A percentile compares a stretch with the other conserved stretches of the same genome.
Conservation (phyloP, 2,888 invertebrate species). For the Coleophora deauratella region DNA sequence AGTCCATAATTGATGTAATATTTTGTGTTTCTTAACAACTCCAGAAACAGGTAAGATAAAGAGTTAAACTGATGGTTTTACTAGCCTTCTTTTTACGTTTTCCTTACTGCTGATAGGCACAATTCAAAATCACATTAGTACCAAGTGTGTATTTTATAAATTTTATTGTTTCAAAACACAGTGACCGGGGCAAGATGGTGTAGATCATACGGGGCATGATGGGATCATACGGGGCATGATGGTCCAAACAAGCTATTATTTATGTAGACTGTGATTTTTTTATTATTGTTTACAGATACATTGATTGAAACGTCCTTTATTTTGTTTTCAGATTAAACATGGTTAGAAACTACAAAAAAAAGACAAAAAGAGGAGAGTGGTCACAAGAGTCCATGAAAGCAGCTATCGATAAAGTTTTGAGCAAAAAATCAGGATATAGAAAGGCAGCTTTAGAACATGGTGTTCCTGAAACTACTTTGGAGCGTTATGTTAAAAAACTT, state of each 20-base stretch:
- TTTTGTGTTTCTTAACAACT: conserved; percentile 1
- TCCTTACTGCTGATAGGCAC: too few species aligned
- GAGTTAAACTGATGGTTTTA: not conserved
- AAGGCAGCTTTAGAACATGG: conserved; percentile 9
- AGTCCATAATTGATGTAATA: conserved; percentile 3
- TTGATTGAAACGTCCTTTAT: too few species aligned
- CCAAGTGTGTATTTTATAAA: too few species aligned
- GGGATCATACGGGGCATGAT: conserved; percentile 3
- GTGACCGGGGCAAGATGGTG: conserved; percentile 5
- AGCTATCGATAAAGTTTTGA: conserved; percentile 7
- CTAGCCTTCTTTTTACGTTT: too few species aligned
- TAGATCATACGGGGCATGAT: conserved; percentile 4
- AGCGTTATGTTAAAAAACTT: conserved; percentile 5
- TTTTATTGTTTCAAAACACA: not conserved
- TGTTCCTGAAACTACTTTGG: conserved; percentile 13
- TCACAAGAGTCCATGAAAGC: conserved; percentile 7
- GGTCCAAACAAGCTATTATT: not conserved
- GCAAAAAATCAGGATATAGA: conserved; percentile 11
- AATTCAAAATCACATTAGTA: too few species aligned
- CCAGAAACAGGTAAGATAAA: conserved; percentile 1
- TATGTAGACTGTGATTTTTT: not conserved
- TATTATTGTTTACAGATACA: not conserved
- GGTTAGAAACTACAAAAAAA: conserved; percentile 3
- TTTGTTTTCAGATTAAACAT: conserved; percentile 2
- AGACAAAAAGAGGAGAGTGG: conserved; percentile 7